These are phyloP conservation scores for Papilio gigon DNA, from an alignment of 2,888 invertebrate species.

Conservation along the genomic window DNA sequence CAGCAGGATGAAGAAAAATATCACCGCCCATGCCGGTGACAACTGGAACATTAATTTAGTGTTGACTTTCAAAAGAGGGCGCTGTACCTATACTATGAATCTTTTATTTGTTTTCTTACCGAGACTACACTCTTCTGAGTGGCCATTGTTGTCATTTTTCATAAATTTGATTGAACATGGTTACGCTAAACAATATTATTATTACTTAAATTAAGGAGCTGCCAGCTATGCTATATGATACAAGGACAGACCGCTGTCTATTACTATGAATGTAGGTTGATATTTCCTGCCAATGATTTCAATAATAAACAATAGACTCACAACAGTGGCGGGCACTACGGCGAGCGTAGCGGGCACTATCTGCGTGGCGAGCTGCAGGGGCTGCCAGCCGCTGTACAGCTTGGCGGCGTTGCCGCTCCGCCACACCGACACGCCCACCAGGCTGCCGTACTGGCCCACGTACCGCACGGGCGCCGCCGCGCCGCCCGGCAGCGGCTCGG, in stretches of 20 bases:
- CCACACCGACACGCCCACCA: conserved; percentile 86
- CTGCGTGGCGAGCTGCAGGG: conserved; percentile 92
- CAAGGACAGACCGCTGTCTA: too few species aligned
- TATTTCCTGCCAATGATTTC: too few species aligned
- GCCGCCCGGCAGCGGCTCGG: conserved; percentile 84
- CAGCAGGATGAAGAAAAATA: conserved; percentile 92
- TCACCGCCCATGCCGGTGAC: conserved; percentile 93
- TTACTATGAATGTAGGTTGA: too few species aligned
- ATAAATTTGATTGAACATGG: too few species aligned
- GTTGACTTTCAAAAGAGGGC: neutral
- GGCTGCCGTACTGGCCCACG: conserved; percentile 87
- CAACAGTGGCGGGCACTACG: conserved; percentile 85
- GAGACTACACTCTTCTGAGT: too few species aligned
- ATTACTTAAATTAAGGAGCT: too few species aligned
- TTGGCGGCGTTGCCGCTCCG: conserved; percentile 81
- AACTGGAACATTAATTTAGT: conserved; percentile 74
- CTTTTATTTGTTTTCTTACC: too few species aligned
- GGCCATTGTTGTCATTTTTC: too few species aligned
- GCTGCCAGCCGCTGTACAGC: conserved; percentile 90
- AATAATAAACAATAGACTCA: conserved; percentile 48
- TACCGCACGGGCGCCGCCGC: conserved; percentile 84
- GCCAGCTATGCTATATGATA: too few species aligned
- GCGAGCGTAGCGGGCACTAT: conserved; percentile 93
- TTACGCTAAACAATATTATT: too few species aligned
- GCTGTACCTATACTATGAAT: neutral